Evolutionary conservation across 2,888 invertebrate species (phyloP), one percentile per base, ranked within the genome.

Genomic region (Iphiclides podalirius): DNA sequence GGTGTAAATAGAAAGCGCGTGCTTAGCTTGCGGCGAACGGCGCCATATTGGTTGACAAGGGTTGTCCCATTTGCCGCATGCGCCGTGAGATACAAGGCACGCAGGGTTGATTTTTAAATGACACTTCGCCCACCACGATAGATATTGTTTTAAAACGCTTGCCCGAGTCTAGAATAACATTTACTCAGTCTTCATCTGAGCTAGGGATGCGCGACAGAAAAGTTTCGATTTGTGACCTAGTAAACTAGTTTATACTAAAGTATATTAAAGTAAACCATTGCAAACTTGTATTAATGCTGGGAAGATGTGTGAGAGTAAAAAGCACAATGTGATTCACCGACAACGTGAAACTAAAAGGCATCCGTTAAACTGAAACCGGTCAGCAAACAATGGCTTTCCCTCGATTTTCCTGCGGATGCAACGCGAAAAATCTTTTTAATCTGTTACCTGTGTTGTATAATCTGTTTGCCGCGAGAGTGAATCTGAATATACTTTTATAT

Each of bases 1-100:
- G 52, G 60, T 71, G 71, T 74, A 76, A 81, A 81, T 75, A 81
- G 57, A 66, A 58, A 64, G 70, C 77, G 84, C 85, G 87, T 86
- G 85, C 71, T 77, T 64, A 64, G 70, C 72, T 76, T 70, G 71
- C 81, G 86, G 84, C 85, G 84, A 70, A 61, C 73, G 75, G 54
- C 85, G 87, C 87, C 87, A 87, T 87, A 85, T 87, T 87, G 85
- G 74, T 77, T 77, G 63, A 66, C 66, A 72, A 67, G 84, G 83
- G 82, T 70, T 69, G 73, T 58, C 66, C 58, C 52, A 52, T 56
- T 64, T 66, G 55, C 70, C 85, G 85, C 87, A 84, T 84, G 87
- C 85, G 87, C 74, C 36, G 16, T 70, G 66, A 28, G 66, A 69
- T 70, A 65, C 66, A 52, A 54, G 57, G 1, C n/a, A 41, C 43